Base-by-base conservation (phyloP, 2,888 invertebrate genomes). In the Aethes cnicana region DNA sequence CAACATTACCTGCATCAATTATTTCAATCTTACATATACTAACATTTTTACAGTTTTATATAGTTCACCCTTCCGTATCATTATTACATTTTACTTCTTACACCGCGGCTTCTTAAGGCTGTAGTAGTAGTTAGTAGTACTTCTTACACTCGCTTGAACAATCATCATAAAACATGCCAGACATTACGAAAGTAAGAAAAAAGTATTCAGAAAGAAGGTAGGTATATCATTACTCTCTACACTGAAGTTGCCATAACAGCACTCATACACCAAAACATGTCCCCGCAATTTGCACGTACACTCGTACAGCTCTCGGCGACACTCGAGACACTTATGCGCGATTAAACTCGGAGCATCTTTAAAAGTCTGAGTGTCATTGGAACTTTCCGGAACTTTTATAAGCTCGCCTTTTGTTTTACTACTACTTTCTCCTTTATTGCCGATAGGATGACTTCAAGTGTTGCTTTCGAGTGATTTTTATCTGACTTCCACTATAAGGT, bases 211-310 rank as follows among this genome's bases (percentile, higher is more conserved):
- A 16, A 43, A 32, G 28, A 28, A 5, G 20, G 28, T 28, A 21
- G 14, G 16, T 30, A 43, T 50, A 50, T 44, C 23, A 50, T 39
- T 44, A 30, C 37, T 11, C 32, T 30, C 41, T 26, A 41, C 41
- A 9, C 26, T 8, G 12, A 23, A 41, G 50, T 44, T 37, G 12
- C 28, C 43, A 30, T 36, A 30, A 67, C 60, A 18, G 53, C 57
- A 48, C 64, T 65, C 60, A 52, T 55, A 62, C 63, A 64, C 68
- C 63, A 56, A n/a, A 59, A 66, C 64, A 65, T 67, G 65, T 63
- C 64, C 57, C 63, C 64, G 66, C 66, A 69, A 69, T 72, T 69
- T 71, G 57, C 70, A 68, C 69, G 65, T 72, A 26, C 66, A 35
- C 58, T n/a, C n/a, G n/a, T n/a, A n/a, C n/a, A 58, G 14, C 64